phyloP scores from a whole-genome alignment of 2,113 vertebrate species.

The Pollachius pollachius region DNA sequence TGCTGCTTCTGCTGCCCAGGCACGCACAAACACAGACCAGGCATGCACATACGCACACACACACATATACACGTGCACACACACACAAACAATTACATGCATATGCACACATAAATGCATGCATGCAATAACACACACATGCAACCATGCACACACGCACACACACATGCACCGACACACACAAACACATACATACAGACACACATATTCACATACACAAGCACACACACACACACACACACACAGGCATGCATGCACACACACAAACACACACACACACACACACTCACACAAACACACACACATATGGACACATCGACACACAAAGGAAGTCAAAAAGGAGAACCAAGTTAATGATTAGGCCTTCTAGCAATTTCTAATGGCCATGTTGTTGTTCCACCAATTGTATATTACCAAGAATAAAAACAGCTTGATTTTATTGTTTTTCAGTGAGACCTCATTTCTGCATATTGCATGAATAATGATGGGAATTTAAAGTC shows the following conservation, averaged over 20 bases:
- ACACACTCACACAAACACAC: conserved; percentile 19
- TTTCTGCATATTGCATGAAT: too few species aligned
- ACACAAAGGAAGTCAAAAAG: background rate
- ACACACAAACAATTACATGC: background rate
- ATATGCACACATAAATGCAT: background rate
- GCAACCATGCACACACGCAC: conserved; percentile 5
- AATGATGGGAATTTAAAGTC: too few species aligned
- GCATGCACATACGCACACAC: conserved; percentile 14
- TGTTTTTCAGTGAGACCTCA: too few species aligned
- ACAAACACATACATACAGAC: conserved; percentile 12
- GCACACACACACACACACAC: conserved; percentile 6
- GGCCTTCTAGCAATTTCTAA: background rate
- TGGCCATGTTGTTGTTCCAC: background rate
- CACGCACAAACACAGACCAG: background rate
- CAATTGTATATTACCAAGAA: background rate
- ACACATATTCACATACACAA: conserved; percentile 19
- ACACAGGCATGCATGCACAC: background rate
- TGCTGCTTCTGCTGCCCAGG: conserved; percentile 25
- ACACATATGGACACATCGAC: conserved; percentile 12
- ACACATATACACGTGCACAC: conserved; percentile 17
- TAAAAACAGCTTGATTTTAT: too few species aligned
- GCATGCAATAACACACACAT: background rate
- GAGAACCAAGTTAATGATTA: background rate
- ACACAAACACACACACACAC: background rate
- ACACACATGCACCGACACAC: conserved; percentile 20